Evolutionary conservation across 2,888 invertebrate species (phyloP), one percentile per base, ranked within the genome.

Genomic region (Rhodophaea formosa): DNA sequence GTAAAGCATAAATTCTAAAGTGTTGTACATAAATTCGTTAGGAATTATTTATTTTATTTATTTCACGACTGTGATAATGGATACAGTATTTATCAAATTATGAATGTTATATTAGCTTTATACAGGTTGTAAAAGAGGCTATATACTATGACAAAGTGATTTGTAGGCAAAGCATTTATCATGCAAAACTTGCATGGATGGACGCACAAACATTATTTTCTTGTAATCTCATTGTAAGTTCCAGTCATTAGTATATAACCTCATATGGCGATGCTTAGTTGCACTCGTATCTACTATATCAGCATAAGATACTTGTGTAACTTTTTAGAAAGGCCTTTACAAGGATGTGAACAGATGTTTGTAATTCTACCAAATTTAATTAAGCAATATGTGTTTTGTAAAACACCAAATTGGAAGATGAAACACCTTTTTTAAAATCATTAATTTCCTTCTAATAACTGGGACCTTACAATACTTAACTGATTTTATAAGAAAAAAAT

Each of bases 1-100:
- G 69, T 79, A 78, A 88, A 88, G 87, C 89, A 88, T 86, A 76
- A 80, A 90, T 91, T 90, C 88, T 89, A 89, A 90, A 91, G 75
- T 79, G 69, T 77, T 88, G 87, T 90, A 88, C 62, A 87, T 87
- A 87, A 74, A 79, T 71, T 74, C 71, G 78, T 72, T 78, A 77
- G 74, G 62, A 59, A 62, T 71, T 71, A 70, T 71, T 69, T 61
- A 62, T 72, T 75, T 68, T 59, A 74, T 80, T 82, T 67, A 65
- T 81, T 82, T 84, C 64, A 65, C 68, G 74, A 82, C 85, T 86
- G 86, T 86, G 85, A 86, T 84, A 83, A 76, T 66, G 60, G 66
- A 60, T 62, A 65, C 72, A 77, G 74, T 75, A 74, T 77, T 73
- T 69, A 69, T 70, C 68, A 74, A 35, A 69, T 68, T 72, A 72